phyloP scores from a whole-genome alignment of 1,140 invertebrate genomes.

The Hormaphis cornu region DNA sequence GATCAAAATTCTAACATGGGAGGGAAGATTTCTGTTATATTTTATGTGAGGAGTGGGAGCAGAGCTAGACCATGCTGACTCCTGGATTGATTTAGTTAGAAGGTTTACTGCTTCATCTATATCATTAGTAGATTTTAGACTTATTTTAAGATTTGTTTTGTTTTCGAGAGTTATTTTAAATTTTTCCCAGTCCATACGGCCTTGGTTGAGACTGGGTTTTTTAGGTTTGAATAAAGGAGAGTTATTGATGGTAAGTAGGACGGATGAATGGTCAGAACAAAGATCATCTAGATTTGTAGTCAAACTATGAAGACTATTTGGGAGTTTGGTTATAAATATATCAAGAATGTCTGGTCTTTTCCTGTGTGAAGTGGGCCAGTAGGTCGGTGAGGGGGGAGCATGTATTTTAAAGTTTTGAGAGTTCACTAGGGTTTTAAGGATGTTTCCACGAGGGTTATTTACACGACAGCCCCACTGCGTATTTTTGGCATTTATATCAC shows the following conservation, averaged over 20 bases:
- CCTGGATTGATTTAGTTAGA: conserved; percentile 5
- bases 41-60: not conserved
- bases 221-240: not conserved
- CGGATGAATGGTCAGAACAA: not conserved
- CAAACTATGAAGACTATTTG: not conserved
- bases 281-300: not conserved
- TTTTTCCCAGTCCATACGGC: not conserved
- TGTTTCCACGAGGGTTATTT: no score
- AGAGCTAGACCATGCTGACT: not conserved
- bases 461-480: no score
- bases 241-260: not conserved
- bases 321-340: not conserved
- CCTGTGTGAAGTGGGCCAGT: not conserved
- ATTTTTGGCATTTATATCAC: not conserved
- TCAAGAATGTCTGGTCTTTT: not conserved
- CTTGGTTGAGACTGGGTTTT: not conserved
- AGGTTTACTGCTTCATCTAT: conserved; percentile 8
- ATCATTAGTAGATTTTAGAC: not conserved
- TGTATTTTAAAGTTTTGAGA: not conserved
- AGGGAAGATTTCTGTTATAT: not conserved
- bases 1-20: not conserved
- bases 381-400: not conserved
- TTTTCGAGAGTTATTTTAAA: not conserved
- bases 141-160: not conserved
- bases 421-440: not conserved